Evolutionary conservation across 1,140 invertebrate genomes (phyloP).

Genomic region (Lordiphosa mommai): DNA sequence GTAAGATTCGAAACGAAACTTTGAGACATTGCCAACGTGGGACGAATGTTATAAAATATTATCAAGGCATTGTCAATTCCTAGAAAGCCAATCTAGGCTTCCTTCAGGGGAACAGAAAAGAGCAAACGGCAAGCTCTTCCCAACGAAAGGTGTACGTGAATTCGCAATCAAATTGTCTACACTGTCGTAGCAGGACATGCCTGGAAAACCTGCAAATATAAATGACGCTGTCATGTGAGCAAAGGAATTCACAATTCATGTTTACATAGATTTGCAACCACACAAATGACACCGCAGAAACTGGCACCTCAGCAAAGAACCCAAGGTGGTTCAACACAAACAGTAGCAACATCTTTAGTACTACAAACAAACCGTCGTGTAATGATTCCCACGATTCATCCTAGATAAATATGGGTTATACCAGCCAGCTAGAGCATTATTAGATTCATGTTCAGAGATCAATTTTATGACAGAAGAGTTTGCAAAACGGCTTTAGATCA

Average conservation of each 20-base stretch:
- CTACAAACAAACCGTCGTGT: not conserved
- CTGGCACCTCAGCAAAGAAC: not conserved
- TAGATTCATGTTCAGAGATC: constrained; percentile 8
- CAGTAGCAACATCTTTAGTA: not conserved
- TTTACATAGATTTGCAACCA: not conserved
- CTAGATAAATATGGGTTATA: not conserved
- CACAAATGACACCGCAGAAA: not conserved
- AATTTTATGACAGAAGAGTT: constrained; percentile 4
- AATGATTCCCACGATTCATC: not conserved
- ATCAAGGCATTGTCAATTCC: too few species aligned
- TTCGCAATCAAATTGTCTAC: not conserved
- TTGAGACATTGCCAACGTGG: too few species aligned
- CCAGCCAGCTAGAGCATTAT: not conserved
- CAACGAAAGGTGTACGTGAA: not conserved
- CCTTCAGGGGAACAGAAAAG: too few species aligned
- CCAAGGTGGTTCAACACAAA: not conserved
- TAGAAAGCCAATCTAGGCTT: too few species aligned
- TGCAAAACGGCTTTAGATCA: not conserved
- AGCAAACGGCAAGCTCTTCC: too few species aligned
- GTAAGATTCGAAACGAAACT: too few species aligned
- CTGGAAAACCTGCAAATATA: not conserved
- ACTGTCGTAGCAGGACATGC: too few species aligned
- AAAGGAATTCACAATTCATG: not conserved
- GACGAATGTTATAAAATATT: too few species aligned
- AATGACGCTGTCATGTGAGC: too few species aligned